A percentile compares a stretch with the other conserved stretches of the same genome.
phyloP scores from a whole-genome alignment of 2,797 vertebrate genomes.

The Xiphophorus birchmanni region DNA sequence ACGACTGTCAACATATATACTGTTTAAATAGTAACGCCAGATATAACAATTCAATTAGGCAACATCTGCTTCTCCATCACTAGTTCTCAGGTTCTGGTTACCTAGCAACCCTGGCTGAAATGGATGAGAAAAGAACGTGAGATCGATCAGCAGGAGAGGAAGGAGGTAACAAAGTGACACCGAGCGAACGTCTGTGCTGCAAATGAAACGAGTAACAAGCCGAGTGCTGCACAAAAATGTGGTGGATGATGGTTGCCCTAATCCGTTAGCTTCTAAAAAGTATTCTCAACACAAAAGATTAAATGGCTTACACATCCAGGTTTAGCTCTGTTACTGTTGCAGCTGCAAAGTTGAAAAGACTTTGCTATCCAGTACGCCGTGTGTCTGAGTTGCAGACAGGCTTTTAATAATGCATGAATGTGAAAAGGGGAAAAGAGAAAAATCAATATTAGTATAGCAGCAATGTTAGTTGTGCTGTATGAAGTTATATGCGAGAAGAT shows the following conservation, averaged over 20 bases:
- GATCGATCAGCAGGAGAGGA: constrained; percentile 62
- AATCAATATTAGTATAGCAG: constrained; percentile 65
- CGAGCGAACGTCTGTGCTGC: constrained; percentile 33
- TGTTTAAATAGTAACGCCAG: constrained; percentile 20
- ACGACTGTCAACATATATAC: constrained; percentile 1
- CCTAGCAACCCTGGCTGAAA: constrained; percentile 71
- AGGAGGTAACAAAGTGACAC: constrained; percentile 56
- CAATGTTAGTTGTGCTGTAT: constrained; percentile 52
- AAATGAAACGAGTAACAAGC: constrained; percentile 43
- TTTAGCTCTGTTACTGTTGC: constrained; percentile 9
- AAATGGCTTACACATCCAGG: neutral
- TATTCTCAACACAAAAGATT: constrained; percentile 4
- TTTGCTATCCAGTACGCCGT: constrained; percentile 25
- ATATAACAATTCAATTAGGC: constrained; percentile 37
- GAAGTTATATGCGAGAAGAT: constrained; percentile 72
- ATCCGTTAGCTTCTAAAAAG: neutral
- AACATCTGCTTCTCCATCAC: constrained; percentile 48
- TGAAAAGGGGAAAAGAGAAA: constrained; percentile 12
- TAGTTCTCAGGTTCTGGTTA: constrained; percentile 61
- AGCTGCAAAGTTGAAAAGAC: constrained; percentile 19
- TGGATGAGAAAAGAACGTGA: constrained; percentile 46
- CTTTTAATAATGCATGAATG: constrained; percentile 75
- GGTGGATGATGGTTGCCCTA: constrained; percentile 18
- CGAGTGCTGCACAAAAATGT: constrained; percentile 8
- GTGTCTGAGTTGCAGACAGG: constrained; percentile 50